A percentile compares a stretch with the other conserved stretches of the same genome.
These are phyloP conservation scores for Anoplius nigerrimus DNA, from an alignment of 2,888 invertebrate genomes.

Conservation along the genomic window DNA sequence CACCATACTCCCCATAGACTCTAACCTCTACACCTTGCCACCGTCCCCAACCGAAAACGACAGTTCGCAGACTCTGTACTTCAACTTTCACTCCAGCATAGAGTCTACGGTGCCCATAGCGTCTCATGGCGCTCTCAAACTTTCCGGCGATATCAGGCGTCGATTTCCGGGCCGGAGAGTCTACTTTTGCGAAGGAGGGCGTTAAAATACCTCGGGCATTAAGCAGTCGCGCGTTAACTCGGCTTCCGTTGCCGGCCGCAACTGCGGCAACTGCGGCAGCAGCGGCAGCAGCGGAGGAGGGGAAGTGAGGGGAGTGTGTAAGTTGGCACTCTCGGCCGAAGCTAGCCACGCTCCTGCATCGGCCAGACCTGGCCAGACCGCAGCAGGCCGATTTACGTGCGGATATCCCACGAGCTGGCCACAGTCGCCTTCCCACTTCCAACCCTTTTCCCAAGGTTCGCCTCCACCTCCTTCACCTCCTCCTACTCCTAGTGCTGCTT, in stretches of 20 bases:
- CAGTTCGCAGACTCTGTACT: no score
- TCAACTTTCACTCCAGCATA: no score
- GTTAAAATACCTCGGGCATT: constrained; percentile 25
- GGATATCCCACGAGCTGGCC: constrained; percentile 14
- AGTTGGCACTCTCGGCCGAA: constrained; percentile 6
- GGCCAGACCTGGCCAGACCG: constrained; percentile 19
- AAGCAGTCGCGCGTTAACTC: constrained; percentile 36
- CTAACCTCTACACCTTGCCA: no score
- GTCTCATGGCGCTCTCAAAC: no score
- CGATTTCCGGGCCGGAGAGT: neutral
- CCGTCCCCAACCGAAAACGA: no score
- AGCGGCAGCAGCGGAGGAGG: neutral
- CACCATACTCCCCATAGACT: no score
- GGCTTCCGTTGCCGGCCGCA: constrained; percentile 22
- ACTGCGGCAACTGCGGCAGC: constrained; percentile 4
- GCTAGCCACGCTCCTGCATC: constrained; percentile 3
- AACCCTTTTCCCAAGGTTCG: neutral
- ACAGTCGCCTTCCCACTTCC: constrained; percentile 9
- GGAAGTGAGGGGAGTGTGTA: no score
- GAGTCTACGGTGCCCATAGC: no score
- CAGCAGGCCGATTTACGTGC: constrained; percentile 29
- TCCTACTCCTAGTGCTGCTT: neutral
- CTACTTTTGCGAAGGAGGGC: neutral
- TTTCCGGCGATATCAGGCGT: constrained; percentile 23
- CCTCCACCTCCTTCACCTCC: neutral